Conservation (phyloP, 1,140 invertebrate genomes). For the Camponotus pennsylvanicus region DNA sequence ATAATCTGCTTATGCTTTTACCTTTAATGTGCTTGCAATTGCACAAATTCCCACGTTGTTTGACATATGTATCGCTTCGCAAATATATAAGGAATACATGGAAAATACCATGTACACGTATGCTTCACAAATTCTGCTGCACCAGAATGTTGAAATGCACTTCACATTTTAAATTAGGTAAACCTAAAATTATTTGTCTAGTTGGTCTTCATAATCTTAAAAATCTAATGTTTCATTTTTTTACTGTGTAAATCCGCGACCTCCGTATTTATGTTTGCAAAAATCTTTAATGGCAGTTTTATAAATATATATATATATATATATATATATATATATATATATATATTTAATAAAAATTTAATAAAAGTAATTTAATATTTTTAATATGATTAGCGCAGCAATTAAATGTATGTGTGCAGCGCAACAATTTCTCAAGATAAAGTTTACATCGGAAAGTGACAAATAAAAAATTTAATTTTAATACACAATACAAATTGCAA, state of each 20-base stretch:
- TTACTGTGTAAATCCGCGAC: not conserved
- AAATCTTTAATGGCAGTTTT: not conserved
- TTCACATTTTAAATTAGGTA: not conserved
- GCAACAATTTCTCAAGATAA: not conserved
- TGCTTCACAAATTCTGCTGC: not conserved
- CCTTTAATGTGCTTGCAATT: slow-evolving; percentile 5
- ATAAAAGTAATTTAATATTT: no score
- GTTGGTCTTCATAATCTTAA: not conserved
- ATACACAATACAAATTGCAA: no score
- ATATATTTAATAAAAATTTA: no score
- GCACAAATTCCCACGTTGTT: not conserved
- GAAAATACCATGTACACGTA: not conserved
- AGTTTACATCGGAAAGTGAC: no score
- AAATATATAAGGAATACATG: not conserved
- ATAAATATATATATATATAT: no score
- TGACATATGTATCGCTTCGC: not conserved
- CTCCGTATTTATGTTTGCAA: not conserved
- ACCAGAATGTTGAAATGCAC: not conserved
- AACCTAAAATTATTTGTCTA: not conserved
- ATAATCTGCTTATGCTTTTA: not conserved
- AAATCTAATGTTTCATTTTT: not conserved
- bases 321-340: no score
- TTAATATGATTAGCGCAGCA: no score
- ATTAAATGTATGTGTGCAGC: no score
- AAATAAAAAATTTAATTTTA: not conserved